Base-by-base conservation (phyloP, 2,797 vertebrate species). In the Heterohyrax brucei region DNA sequence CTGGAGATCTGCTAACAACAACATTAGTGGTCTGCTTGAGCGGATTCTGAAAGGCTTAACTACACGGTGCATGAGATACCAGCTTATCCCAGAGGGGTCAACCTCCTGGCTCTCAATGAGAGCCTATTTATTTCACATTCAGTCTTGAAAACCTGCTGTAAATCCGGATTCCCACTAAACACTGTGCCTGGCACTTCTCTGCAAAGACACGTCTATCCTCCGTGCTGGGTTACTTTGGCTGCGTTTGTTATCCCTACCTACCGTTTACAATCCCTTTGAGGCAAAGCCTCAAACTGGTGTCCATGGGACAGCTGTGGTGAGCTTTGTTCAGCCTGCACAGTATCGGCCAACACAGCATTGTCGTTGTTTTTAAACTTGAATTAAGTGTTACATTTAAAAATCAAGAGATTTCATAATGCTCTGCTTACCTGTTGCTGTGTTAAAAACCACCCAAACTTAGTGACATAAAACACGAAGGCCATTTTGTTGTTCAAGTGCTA, bases 301-400 rank as follows among this genome's bases (percentile, higher is more conserved):
- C 44, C 78, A 1, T 56, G 66, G 28, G n/a, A 79, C 50, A 87
- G 72, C 61, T 0, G 26, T 61, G 48, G 81, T 16, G 66, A 18
- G 62, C 7, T 22, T 22, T 53, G 22, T 28, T 44, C 50, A 66
- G 78, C 56, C 48, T 68, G 24, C 18, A 24, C 10, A 28, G 4
- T 64, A 2, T 1, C 18, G 21, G 14, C 73, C 26, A 50, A 78
- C 21, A 33, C 26, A 7, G 9, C 21, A 16, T 19, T n/a, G 14
- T 24, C 59, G n/a, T 30, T 89, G 75, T 59, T 82, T 89, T 83
- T 39, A 81, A 95, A 50, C n/a, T 89, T 90, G 33, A 93, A 66
- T 89, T 89, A 68, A 30, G 24, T 28, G 10, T 68, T 85, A 12
- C 30, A 30, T 56, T 87, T 91, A 85, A 93, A 93, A 61, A 18